Conservation (phyloP, 2,888 invertebrate species). For the Parascotia fuliginaria region DNA sequence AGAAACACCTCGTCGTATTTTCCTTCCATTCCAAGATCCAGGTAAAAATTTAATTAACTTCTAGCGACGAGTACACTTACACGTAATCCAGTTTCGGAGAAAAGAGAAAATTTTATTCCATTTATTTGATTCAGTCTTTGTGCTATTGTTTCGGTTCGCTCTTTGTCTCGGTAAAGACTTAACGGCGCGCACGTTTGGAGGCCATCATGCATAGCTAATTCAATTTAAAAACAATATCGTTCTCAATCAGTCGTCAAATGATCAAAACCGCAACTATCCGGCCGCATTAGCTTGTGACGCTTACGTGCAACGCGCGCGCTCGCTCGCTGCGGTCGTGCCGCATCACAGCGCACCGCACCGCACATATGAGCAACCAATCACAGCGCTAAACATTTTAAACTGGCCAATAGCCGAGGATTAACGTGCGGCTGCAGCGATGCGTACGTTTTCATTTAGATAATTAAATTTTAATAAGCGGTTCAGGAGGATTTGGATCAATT, state of each 20-base stretch:
- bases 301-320: constrained; percentile 10
- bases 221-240: constrained; percentile 28
- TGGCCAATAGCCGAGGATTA: constrained; percentile 7
- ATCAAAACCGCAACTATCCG: constrained; percentile 30
- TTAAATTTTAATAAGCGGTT: background rate
- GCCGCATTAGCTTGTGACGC: constrained; percentile 14
- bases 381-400: constrained; percentile 25
- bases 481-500: background rate
- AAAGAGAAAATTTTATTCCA: background rate
- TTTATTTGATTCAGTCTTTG: background rate
- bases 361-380: constrained; percentile 23
- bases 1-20: background rate
- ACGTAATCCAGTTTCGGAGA: background rate
- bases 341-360: background rate
- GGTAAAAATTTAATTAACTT: constrained; percentile 3
- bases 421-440: background rate
- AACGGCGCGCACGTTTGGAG: background rate
- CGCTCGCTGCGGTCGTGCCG: constrained; percentile 1
- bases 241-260: constrained; percentile 17
- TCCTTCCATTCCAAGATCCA: constrained; percentile 5
- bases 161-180: background rate
- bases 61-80: background rate
- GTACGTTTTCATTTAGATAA: background rate
- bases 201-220: constrained; percentile 11
- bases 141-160: background rate